Base-by-base conservation (phyloP, 2,797 vertebrate species). In the Ciconia nigra region DNA sequence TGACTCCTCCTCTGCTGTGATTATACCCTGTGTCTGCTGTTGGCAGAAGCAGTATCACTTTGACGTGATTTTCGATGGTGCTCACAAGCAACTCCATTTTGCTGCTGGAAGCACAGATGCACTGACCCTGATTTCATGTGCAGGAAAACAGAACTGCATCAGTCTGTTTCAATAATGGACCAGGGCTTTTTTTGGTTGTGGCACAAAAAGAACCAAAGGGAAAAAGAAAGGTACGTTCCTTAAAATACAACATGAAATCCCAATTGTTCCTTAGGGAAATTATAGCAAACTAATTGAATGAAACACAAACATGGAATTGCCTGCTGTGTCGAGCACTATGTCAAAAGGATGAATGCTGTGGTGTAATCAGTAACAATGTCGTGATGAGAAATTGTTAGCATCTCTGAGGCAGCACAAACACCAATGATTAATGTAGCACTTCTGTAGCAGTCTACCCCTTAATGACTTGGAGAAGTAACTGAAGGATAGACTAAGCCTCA, bases 201-300 rank as follows among this genome's bases (percentile, higher is more conserved):
- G 18, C 16, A 52, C 25, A 80, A 37, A 57, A 57, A 80, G 49
- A 83, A 66, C 7, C 12, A 29, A 18, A 72, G 7, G 7, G 13
- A 59, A 81, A 91, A 83, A 54, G 31, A 78, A 81, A 90, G 58
- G 24, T 76, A 20, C 3, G 1, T 57, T 92, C 33, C 44, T 87
- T 78, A 91, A 89, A 90, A 95, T 81, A 41, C 9, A 81, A 46
- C 46, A 63, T 29, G 51, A 95, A 94, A 83, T 73, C 41, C n/a
- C 22, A 90, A 35, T 19, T 47, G 42, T 70, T 95, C 86, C 59
- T 83, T 71, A 18, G 90, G 88, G 85, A 93, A 97, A 95, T 95
- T 77, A 71, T 13, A 85, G 62, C n/a, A 93, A 94, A 84, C n/a
- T 77, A 95, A 84, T 76, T 79, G 73, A 95, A 89, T 73, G 85